These are phyloP conservation scores for Tubulanus polymorphus DNA, from an alignment of 2,888 invertebrate genomes.

Conservation along the genomic window DNA sequence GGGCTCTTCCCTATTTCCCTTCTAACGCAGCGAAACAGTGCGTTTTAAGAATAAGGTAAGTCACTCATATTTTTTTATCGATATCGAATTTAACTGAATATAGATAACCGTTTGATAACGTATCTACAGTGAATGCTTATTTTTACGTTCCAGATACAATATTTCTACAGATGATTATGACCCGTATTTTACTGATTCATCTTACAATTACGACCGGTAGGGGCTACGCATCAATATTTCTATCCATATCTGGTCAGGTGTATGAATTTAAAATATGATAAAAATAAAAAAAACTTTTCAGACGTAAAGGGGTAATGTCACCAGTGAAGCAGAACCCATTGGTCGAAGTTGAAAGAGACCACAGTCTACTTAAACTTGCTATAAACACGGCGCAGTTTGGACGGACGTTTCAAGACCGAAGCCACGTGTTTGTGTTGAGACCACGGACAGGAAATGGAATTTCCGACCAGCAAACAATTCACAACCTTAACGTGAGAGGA, in stretches of 20 bases:
- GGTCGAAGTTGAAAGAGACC: slow-evolving; percentile 38
- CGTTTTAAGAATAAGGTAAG: slow-evolving; percentile 47
- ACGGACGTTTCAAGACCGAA: slow-evolving; percentile 48
- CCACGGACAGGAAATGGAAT: slow-evolving; percentile 29
- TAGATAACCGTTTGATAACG: too few species aligned
- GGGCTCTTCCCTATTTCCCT: slow-evolving; percentile 52
- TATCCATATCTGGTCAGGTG: slow-evolving; percentile 24
- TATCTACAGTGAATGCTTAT: neutral
- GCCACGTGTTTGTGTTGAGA: slow-evolving; percentile 41
- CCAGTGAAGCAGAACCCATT: slow-evolving; percentile 46
- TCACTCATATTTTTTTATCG: neutral
- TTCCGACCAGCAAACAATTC: slow-evolving; percentile 22
- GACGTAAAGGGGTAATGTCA: slow-evolving; percentile 21
- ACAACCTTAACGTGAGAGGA: slow-evolving; percentile 45
- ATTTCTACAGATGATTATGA: slow-evolving; percentile 53
- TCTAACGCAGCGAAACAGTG: slow-evolving; percentile 44
- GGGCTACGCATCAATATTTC: slow-evolving; percentile 10
- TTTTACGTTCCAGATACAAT: slow-evolving; percentile 44
- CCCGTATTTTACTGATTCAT: slow-evolving; percentile 40
- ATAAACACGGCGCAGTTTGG: slow-evolving; percentile 52
- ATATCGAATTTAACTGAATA: too few species aligned
- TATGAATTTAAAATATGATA: slow-evolving; percentile 21
- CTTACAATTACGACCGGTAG: slow-evolving; percentile 36
- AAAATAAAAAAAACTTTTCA: slow-evolving; percentile 11
- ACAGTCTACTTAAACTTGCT: slow-evolving; percentile 40